A percentile compares a stretch with the other conserved stretches of the same genome.
Evolutionary conservation across 1,140 invertebrate species (phyloP).

Genomic region (Lanistes nyassanus): DNA sequence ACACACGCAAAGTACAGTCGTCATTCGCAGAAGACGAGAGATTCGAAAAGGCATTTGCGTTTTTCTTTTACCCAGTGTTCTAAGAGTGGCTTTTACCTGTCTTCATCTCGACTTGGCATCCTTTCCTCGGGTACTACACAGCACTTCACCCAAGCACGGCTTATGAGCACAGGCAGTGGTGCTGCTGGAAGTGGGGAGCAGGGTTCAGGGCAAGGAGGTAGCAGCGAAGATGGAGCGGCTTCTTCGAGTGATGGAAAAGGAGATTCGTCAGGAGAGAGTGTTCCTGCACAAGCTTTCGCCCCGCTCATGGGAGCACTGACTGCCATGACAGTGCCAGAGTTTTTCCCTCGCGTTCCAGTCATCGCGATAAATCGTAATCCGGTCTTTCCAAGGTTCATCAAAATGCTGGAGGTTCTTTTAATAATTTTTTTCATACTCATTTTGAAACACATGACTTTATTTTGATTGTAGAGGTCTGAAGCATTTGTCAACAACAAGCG

Average conservation of each 20-base stretch:
- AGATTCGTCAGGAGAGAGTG: neutral
- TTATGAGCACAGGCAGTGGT: neutral
- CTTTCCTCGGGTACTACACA: neutral
- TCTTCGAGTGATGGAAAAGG: neutral
- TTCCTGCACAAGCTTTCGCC: neutral
- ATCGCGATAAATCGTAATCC: conserved; percentile 94
- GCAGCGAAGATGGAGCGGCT: neutral
- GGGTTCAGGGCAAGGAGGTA: conserved; percentile 8
- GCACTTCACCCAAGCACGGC: neutral
- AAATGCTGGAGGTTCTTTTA: conserved; percentile 86
- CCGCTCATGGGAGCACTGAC: conserved; percentile 48
- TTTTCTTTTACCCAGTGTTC: neutral
- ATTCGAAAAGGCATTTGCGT: neutral
- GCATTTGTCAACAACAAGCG: no score
- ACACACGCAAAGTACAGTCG: neutral
- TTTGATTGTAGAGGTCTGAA: no score
- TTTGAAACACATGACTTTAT: no score
- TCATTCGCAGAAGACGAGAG: neutral
- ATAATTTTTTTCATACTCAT: no score
- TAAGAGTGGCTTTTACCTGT: neutral
- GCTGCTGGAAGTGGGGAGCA: neutral
- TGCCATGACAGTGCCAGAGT: conserved; percentile 92
- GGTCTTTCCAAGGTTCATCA: conserved; percentile 98
- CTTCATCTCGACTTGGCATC: neutral
- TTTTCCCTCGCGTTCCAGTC: conserved; percentile 94